Evolutionary conservation across 2,797 vertebrate species (phyloP).

Genomic region (Lutjanus argentimaculatus): DNA sequence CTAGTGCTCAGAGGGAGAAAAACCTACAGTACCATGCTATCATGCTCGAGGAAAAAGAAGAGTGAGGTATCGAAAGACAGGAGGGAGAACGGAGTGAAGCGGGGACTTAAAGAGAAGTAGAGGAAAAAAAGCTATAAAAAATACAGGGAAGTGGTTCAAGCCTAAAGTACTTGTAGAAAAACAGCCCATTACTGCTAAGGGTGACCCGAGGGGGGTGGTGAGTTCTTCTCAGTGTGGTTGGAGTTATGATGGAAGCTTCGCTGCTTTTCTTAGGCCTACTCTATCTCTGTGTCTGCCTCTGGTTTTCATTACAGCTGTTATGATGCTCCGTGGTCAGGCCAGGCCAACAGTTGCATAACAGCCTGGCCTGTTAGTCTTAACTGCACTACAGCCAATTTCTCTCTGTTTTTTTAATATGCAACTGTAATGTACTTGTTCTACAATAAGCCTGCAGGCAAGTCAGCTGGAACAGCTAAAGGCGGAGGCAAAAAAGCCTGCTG

Average conservation of each 20-base stretch:
- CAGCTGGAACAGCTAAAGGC: not conserved
- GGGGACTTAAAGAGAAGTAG: slow-evolving; percentile 13
- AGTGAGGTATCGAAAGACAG: slow-evolving; percentile 38
- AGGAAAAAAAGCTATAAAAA: not conserved
- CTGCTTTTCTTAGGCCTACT: slow-evolving; percentile 43
- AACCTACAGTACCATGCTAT: slow-evolving; percentile 63
- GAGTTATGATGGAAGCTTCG: slow-evolving; percentile 41
- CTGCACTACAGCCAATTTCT: slow-evolving; percentile 19
- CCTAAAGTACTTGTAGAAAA: slow-evolving; percentile 47
- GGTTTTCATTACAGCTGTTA: slow-evolving; percentile 79
- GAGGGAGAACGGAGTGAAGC: slow-evolving; percentile 33
- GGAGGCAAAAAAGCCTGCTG: no score
- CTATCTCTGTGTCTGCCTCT: slow-evolving; percentile 57
- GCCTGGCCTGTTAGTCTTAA: slow-evolving; percentile 53
- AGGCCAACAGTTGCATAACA: slow-evolving; percentile 72
- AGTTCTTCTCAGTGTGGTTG: slow-evolving; percentile 30
- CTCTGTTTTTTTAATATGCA: slow-evolving; percentile 18
- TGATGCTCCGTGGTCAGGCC: slow-evolving; percentile 65
- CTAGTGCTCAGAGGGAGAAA: slow-evolving; percentile 77
- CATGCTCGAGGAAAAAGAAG: slow-evolving; percentile 60
- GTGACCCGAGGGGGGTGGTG: slow-evolving; percentile 30
- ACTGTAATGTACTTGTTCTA: slow-evolving; percentile 4
- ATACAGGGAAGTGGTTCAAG: not conserved
- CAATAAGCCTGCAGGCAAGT: slow-evolving; percentile 2
- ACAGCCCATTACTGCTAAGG: slow-evolving; percentile 34